Evolutionary conservation across 2,888 invertebrate species (phyloP), one percentile per base, ranked within the genome.

Genomic region (Gisinianus flammeolus): DNA sequence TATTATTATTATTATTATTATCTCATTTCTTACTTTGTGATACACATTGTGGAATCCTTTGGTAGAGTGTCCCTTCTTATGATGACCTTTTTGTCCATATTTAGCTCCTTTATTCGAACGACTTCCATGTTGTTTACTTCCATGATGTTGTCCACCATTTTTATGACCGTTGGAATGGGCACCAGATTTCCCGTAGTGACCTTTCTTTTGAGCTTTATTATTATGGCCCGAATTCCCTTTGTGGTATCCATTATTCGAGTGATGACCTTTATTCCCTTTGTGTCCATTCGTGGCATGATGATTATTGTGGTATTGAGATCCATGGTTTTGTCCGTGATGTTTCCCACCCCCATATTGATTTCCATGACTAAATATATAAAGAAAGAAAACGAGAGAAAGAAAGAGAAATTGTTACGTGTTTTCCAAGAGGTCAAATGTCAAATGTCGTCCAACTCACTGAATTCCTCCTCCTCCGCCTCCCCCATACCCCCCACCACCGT

Each of bases 31-130:
- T 56, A 82, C 83, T 81, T 84, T 84, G 76, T 84, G 84, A 44
- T 84, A 84, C 10, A 78, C 77, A 35, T 84, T 84, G 56, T 81
- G 81, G 67, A 83, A 84, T 70, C 84, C 84, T 73, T 83, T 83
- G 28, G 83, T 83, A 4, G 81, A 79, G 62, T 83, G 83, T 24
- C 84, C 84, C 24, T 81, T 81, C 26, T 77, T 78, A 56, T 83
- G 83, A 44, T 79, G 78, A 3, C 83, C 83, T 26, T 83, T 81
- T 28, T 84, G 78, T 16, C 84, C 84, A 75, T 82, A 80, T 71
- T 76, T 80, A 8, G 82, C 79, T 56, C 78, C 79, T 52, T 83
- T 83, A 24, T 67, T 71, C 0, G 79, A 81, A 28, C 79, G 79
- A 30, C 76, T 79, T 19, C 84, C 84, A 70, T 84, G 81, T 35